phyloP scores from a whole-genome alignment of 2,113 vertebrate species.

The Camelus dromedarius region DNA sequence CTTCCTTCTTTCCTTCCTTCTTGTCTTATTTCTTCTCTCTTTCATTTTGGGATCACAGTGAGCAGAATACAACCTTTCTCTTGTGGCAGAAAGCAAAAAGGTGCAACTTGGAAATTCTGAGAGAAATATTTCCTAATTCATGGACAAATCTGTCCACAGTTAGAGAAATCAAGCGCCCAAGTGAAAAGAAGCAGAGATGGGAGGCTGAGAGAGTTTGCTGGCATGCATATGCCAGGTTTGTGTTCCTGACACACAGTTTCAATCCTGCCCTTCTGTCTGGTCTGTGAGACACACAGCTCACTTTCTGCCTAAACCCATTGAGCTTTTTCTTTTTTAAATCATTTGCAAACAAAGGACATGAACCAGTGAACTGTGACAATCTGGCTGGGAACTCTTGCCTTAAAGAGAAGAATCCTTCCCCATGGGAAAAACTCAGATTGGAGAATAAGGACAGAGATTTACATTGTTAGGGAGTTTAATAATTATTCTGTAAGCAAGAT shows the following conservation, averaged over 20 bases:
- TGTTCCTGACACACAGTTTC: background rate
- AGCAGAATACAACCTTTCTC: background rate
- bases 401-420: background rate
- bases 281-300: background rate
- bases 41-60: background rate
- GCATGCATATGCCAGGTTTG: background rate
- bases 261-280: background rate
- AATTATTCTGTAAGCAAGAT: conserved; percentile 25
- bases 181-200: background rate
- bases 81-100: background rate
- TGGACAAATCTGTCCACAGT: background rate
- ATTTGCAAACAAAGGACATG: background rate
- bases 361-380: background rate
- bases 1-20: background rate
- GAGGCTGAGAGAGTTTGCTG: background rate
- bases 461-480: background rate
- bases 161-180: background rate
- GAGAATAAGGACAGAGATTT: background rate
- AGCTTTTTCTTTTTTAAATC: conserved; percentile 7
- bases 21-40: background rate
- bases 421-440: background rate
- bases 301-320: background rate
- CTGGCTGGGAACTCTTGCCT: background rate
- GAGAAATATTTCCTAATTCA: background rate
- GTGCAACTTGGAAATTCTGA: background rate